Conservation (phyloP, 1,140 invertebrate species). For the Manduca sexta region DNA sequence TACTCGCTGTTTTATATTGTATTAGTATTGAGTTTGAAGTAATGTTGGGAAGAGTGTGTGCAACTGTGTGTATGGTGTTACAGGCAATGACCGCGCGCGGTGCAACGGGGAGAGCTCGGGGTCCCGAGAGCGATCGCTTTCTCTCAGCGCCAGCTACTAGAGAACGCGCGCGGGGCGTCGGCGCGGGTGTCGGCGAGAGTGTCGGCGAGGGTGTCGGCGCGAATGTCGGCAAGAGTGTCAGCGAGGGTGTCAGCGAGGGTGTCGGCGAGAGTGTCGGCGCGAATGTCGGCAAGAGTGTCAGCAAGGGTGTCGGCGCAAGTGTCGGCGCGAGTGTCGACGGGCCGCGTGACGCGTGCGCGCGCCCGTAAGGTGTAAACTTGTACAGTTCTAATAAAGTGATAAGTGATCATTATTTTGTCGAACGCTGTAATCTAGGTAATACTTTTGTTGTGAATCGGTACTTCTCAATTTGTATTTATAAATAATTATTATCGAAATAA, state of each 20-base stretch:
- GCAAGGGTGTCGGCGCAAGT: slow-evolving; percentile 1
- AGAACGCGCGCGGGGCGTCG: slow-evolving; percentile 6
- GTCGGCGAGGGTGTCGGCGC: not conserved
- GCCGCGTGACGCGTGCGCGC: not conserved
- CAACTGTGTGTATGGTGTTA: slow-evolving; percentile 9
- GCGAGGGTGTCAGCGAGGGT: slow-evolving; percentile 7
- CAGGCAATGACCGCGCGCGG: slow-evolving; percentile 62
- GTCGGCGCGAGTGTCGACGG: slow-evolving; percentile 2
- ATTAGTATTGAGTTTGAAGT: not conserved
- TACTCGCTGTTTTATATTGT: not conserved
- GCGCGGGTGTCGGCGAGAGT: slow-evolving; percentile 14
- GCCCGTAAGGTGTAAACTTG: slow-evolving; percentile 27
- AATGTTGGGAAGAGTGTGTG: not conserved
- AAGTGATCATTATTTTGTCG: slow-evolving; percentile 66
- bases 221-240: slow-evolving; percentile 3
- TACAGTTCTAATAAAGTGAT: slow-evolving; percentile 58
- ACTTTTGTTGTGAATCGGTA: slow-evolving; percentile 68
- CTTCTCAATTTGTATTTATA: slow-evolving; percentile 72
- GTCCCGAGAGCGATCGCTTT: slow-evolving; percentile 62
- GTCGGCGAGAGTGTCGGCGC: not conserved
- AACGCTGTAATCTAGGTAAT: slow-evolving; percentile 62
- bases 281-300: no score
- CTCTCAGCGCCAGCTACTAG: slow-evolving; percentile 53
- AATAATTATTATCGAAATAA: slow-evolving; percentile 63
- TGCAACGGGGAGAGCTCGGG: slow-evolving; percentile 49